Percentiles rank a stretch among this genome's conserved stretches.
Evolutionary conservation across 2,888 invertebrate species (phyloP).

Genomic region (Eupelmus urozonus): DNA sequence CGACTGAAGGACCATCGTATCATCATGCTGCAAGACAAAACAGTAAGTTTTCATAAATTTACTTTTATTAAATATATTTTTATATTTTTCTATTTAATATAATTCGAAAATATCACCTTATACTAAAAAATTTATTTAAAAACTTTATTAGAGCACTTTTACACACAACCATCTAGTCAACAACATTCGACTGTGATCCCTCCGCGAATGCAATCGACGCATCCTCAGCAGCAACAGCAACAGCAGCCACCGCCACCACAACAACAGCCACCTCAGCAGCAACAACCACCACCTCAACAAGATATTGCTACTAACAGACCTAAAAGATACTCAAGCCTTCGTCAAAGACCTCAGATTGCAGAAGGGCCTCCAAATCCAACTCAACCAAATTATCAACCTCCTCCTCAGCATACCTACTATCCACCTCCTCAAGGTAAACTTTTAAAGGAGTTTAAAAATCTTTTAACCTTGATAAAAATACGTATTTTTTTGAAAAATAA

Average conservation of each 20-base stretch:
- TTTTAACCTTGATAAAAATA: not conserved
- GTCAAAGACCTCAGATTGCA: conserved; percentile 79
- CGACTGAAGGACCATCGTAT: conserved; percentile 68
- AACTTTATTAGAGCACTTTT: conserved; percentile 71
- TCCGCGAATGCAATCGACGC: conserved; percentile 76
- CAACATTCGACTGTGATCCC: conserved; percentile 70
- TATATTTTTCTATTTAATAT: not conserved
- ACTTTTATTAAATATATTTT: not conserved
- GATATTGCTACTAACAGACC: conserved; percentile 78
- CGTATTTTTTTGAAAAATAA: not conserved
- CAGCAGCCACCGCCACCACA: conserved; percentile 63
- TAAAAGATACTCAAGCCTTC: conserved; percentile 84
- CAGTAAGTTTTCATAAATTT: conserved; percentile 68
- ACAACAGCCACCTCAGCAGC: conserved; percentile 68
- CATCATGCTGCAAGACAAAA: conserved; percentile 71
- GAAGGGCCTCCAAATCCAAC: conserved; percentile 67
- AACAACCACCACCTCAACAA: conserved; percentile 68
- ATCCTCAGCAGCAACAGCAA: conserved; percentile 69
- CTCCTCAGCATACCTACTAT: conserved; percentile 74
- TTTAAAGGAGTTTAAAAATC: not conserved
- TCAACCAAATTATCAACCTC: conserved; percentile 71
- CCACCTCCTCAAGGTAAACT: conserved; percentile 71
- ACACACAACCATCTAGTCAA: conserved; percentile 71
- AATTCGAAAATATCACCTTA: not conserved
- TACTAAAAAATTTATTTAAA: too few relatives aligned